These are phyloP conservation scores for Caenorhabditis sp. DNA, from an alignment of 2,888 invertebrate genomes.

Conservation along the genomic window DNA sequence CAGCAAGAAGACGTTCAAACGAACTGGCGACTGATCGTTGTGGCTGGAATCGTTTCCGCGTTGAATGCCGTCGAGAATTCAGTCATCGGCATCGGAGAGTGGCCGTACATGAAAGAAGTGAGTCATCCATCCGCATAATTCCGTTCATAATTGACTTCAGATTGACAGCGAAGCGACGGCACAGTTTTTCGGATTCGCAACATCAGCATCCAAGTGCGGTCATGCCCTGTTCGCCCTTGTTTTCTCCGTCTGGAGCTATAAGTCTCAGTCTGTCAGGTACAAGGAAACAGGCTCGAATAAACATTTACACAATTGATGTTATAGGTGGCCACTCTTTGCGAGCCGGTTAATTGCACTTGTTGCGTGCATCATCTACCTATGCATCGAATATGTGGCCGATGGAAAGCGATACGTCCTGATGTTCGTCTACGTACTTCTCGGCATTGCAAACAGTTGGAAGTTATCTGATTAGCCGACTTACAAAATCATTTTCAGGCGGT, in stretches of 20 bases:
- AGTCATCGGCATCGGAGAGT: conserved; percentile 38
- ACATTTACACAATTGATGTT: neutral
- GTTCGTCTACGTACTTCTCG: conserved; percentile 14
- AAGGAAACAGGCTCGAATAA: neutral
- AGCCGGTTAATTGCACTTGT: conserved; percentile 22
- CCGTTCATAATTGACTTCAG: conserved; percentile 16
- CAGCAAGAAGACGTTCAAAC: neutral
- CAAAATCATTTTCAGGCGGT: conserved; percentile 3
- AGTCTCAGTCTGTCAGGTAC: conserved; percentile 52
- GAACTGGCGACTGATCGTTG: conserved; percentile 23
- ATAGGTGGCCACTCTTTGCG: conserved; percentile 26
- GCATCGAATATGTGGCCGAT: conserved; percentile 16
- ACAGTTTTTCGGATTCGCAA: conserved; percentile 60
- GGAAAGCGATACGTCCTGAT: conserved; percentile 28
- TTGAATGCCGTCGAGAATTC: conserved; percentile 37
- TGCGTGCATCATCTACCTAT: conserved; percentile 18
- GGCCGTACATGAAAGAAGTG: conserved; percentile 44
- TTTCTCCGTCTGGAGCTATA: conserved; percentile 63
- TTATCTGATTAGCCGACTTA: neutral
- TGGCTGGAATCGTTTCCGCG: conserved; percentile 29
- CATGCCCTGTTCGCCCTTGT: conserved; percentile 62
- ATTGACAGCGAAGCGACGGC: conserved; percentile 58
- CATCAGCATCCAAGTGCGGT: conserved; percentile 57
- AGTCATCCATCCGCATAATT: neutral
- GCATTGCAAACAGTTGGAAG: conserved; percentile 30